Evolutionary conservation across 2,888 invertebrate genomes (phyloP).

Genomic region (Rotaria magnacalcarata): DNA sequence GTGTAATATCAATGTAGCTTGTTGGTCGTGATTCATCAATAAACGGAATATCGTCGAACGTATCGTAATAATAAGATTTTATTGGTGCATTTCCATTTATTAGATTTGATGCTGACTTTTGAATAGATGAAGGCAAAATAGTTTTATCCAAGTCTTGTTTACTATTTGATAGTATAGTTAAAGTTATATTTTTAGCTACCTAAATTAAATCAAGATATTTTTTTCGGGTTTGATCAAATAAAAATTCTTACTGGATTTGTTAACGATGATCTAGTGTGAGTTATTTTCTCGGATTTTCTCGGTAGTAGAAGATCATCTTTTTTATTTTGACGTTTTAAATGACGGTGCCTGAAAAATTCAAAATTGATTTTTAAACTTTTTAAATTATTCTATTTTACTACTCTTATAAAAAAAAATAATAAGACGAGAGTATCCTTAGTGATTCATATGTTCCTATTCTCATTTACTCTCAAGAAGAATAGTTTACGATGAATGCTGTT

Average conservation of each 20-base stretch:
- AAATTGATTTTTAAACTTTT: too few species aligned
- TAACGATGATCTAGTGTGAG: neutral
- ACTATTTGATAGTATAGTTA: neutral
- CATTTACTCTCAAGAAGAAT: neutral
- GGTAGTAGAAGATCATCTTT: neutral
- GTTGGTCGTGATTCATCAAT: slow-evolving; percentile 34
- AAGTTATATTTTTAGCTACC: neutral
- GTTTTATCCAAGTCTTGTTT: neutral
- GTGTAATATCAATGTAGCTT: neutral
- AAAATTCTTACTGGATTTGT: neutral
- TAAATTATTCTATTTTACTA: too few species aligned
- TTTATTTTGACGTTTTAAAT: neutral
- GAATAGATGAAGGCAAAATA: neutral
- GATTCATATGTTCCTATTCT: too few species aligned
- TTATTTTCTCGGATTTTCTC: neutral
- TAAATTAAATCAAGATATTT: neutral
- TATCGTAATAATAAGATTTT: neutral
- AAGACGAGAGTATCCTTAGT: too few species aligned
- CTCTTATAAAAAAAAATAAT: too few species aligned
- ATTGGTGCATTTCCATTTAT: neutral
- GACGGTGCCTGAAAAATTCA: neutral
- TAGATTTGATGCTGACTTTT: neutral
- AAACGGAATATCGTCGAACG: slow-evolving; percentile 20
- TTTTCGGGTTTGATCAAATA: too few species aligned
- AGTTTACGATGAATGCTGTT: neutral